A percentile compares a stretch with the other conserved stretches of the same genome.
Evolutionary conservation across 2,797 vertebrate species (phyloP).

Genomic region (Phoeniculus purpureus): DNA sequence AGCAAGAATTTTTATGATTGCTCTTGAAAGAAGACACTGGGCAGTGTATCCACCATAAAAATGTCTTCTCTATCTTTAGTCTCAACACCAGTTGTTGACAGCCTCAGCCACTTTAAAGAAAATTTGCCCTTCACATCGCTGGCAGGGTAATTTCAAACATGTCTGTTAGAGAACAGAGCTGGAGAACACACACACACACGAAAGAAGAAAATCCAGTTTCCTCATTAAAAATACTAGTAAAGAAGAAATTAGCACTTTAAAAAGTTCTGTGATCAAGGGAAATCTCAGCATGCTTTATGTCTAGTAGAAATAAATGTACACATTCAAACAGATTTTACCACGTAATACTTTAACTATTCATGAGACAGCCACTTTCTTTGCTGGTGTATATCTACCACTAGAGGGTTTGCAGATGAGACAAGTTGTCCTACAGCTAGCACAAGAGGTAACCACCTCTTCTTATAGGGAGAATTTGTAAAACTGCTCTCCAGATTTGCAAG

Average conservation of each 20-base stretch:
- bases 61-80: neutral
- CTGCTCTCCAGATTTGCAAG: neutral
- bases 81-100: neutral
- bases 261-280: neutral
- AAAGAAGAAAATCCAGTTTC: slow-evolving; percentile 12
- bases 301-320: neutral
- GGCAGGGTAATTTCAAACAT: neutral
- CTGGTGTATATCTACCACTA: neutral
- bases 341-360: neutral
- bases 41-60: neutral
- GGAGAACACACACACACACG: neutral
- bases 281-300: neutral
- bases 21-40: neutral
- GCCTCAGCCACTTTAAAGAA: neutral
- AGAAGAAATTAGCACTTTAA: neutral
- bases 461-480: neutral
- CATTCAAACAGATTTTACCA: neutral
- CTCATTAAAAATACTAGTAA: slow-evolving; percentile 22
- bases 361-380: neutral
- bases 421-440: neutral
- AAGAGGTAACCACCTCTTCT: neutral
- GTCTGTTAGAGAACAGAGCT: neutral
- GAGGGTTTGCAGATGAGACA: neutral
- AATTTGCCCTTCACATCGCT: neutral
- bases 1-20: neutral